Evolutionary conservation across 2,797 vertebrate genomes (phyloP).

Genomic region (Anableps anableps): DNA sequence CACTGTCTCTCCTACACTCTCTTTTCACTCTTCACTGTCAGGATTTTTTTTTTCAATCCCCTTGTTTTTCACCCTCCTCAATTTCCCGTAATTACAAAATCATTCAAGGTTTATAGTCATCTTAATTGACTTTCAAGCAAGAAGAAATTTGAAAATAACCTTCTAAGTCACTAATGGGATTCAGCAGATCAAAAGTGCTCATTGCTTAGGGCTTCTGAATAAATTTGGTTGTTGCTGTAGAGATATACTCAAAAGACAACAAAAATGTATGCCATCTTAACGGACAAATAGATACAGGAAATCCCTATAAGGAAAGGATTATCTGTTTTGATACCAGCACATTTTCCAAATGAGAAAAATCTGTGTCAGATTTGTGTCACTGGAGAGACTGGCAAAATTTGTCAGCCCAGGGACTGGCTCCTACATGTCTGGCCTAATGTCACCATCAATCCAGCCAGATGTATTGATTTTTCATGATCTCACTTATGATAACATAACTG

Average conservation of each 20-base stretch:
- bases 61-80: constrained; percentile 56
- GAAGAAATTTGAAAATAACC: constrained; percentile 66
- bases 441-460: constrained; percentile 51
- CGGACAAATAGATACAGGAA: constrained; percentile 21
- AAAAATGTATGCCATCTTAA: constrained; percentile 22
- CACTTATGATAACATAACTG: constrained; percentile 43
- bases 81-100: constrained; percentile 74
- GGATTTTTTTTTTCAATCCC: constrained; percentile 23
- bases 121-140: constrained; percentile 79
- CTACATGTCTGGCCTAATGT: constrained; percentile 56
- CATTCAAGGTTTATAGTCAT: constrained; percentile 84
- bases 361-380: constrained; percentile 47
- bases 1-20: constrained; percentile 1
- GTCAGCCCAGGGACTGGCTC: constrained; percentile 46
- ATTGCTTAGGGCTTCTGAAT: constrained; percentile 28
- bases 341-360: constrained; percentile 29
- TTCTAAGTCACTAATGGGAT: constrained; percentile 51
- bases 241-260: constrained; percentile 8
- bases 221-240: constrained; percentile 17
- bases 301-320: constrained; percentile 7
- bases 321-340: background rate
- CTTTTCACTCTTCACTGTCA: constrained; percentile 35
- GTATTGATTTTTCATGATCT: constrained; percentile 59
- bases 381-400: constrained; percentile 42
- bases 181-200: constrained; percentile 47